phyloP scores from a whole-genome alignment of 2,888 invertebrate genomes.

The Pachydiplax longipennis region DNA sequence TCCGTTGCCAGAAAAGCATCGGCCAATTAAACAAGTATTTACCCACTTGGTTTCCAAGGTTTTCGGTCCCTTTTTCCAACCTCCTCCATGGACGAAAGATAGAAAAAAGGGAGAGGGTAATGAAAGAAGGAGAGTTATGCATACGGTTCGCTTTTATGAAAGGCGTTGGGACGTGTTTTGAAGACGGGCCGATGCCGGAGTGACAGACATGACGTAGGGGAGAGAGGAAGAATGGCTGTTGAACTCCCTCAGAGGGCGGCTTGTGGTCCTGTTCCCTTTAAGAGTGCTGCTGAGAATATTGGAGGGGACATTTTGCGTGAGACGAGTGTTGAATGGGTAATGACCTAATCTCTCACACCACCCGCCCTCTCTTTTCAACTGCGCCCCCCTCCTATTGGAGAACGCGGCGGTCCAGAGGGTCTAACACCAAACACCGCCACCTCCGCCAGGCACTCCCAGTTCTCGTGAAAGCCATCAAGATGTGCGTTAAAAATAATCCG shows the following conservation, averaged over 20 bases:
- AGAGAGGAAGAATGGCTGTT: not conserved
- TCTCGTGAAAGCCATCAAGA: too few species aligned
- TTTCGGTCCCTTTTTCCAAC: too few species aligned
- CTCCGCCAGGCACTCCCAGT: not conserved
- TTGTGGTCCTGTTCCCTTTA: not conserved
- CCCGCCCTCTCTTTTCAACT: not conserved
- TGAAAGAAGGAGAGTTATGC: not conserved
- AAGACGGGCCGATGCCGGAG: not conserved
- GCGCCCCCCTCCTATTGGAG: not conserved
- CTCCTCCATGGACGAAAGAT: not conserved
- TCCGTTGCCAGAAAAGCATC: too few species aligned
- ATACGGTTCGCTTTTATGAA: not conserved
- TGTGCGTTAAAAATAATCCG: too few species aligned
- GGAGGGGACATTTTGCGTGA: not conserved
- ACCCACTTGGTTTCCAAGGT: too few species aligned
- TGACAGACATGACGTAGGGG: not conserved
- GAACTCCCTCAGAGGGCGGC: not conserved
- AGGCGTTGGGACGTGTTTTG: slow-evolving; percentile 1
- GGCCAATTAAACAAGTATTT: too few species aligned
- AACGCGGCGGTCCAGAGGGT: not conserved
- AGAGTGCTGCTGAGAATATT: not conserved
- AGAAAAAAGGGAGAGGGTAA: not conserved
- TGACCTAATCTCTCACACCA: not conserved
- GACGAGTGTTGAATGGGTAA: not conserved
- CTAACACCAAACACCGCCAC: not conserved